Evolutionary conservation across 2,888 invertebrate genomes (phyloP), one percentile per base, ranked within the genome.

Genomic region (Calephelis perditalis): DNA sequence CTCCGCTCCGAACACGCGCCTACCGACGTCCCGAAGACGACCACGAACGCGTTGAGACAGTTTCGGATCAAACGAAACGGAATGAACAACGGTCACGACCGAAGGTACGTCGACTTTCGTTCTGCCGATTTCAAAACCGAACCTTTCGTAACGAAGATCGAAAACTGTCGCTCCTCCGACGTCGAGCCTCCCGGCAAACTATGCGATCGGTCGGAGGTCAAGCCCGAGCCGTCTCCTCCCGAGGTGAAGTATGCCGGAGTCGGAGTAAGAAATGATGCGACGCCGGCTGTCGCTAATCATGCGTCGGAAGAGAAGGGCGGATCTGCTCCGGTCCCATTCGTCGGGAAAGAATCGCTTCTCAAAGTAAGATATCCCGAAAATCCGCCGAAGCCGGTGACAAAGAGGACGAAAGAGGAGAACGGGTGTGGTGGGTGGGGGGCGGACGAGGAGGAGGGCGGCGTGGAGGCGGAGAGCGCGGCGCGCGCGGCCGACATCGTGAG

Each of bases 401-500:
- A 8, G 12, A 26, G 8, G 52, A 35, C 3, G 46, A 70, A 71
- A 62, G 69, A 70, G 61, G 72, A 72, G 59, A 62, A 65, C 57
- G 66, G 61, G 47, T 63, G 72, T 62, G 70, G 71, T 52, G 68
- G 66, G 65, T 72, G 78, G 56, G 45, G 65, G 61, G 63, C 62
- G 62, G 63, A 56, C 58, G 62, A 66, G 66, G 67, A 61, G 60
- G 67, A 59, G 36, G 59, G 58, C 62, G 65, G 59, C 58, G 70
- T 63, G 62, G 69, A 65, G 69, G 69, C 66, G 65, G 74, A 72
- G 63, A 71, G 75, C 62, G 73, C 80, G 71, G 73, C 78, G 73
- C 75, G 84, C 68, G 88, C 89, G 66, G 87, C 86, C 56, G 86
- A 82, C 62, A 79, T 84, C 77, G 78, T 87, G 73, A 84, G 84